Evolutionary conservation across 1,140 invertebrate species (phyloP), one percentile per base, ranked within the genome.

Genomic region (Parapsyche elsis): DNA sequence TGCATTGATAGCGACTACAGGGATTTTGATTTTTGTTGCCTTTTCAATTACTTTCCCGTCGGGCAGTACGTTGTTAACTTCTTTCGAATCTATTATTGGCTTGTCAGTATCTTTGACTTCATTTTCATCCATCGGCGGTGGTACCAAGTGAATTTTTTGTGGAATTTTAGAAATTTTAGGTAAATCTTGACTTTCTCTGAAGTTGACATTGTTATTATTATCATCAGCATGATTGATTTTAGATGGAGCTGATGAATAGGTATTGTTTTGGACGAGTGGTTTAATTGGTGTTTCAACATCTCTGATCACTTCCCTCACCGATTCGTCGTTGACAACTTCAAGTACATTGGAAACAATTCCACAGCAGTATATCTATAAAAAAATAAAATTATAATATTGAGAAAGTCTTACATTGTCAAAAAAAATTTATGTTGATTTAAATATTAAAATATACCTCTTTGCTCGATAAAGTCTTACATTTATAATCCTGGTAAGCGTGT

Each of bases 301-400:
- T 24, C 76, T 70, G 53, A 57, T 46, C 0, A 79, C 19, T 67
- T 67, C n/a, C 23, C 26, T 67, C 24, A 14, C 23, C 0, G 71
- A 10, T 24, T 83, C 81, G 1, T 71, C 81, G 14, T 80, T 74
- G 1, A 75, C 71, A 4, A 80, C n/a, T 44, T 83, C 79, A n/a
- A 67, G 45, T 12, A 53, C 46, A 12, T 59, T 23, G 38, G 77
- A 26, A 9, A 16, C 24, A 76, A n/a, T 9, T 12, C 19, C 16
- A 64, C 82, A 83, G 59, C 82, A 83, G 26, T 53, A 80, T 49
- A 83, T 67, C 82, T 83, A 7, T 38, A 45, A 16, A 82, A 78
- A 70, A 44, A 46, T 70, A 79, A 23, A 53, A 76, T 26, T 2
- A 44, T 67, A 23, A 38, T 38, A 38, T 38, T 38, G 30, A 38